Percentiles rank a stretch among this genome's conserved stretches.
phyloP scores from a whole-genome alignment of 2,888 invertebrate genomes.

The Alcis repandata region DNA sequence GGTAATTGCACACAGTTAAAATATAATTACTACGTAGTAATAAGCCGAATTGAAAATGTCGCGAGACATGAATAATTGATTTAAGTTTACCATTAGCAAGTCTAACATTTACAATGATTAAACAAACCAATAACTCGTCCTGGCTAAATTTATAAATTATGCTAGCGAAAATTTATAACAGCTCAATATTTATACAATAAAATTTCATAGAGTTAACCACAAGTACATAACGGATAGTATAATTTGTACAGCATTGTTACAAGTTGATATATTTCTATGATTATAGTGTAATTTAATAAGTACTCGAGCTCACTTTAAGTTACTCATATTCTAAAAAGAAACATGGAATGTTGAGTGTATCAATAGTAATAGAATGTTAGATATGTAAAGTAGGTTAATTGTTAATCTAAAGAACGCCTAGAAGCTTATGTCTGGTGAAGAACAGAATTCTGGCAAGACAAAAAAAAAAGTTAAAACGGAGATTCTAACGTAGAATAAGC shows the following conservation, averaged over 20 bases:
- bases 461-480: constrained; percentile 26
- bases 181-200: constrained; percentile 49
- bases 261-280: constrained; percentile 47
- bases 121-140: constrained; percentile 39
- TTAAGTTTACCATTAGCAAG: constrained; percentile 13
- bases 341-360: constrained; percentile 79
- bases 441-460: constrained; percentile 48
- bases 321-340: constrained; percentile 70
- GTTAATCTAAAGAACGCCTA: constrained; percentile 27
- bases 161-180: constrained; percentile 59
- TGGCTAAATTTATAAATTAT: constrained; percentile 58
- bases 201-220: constrained; percentile 43
- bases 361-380: constrained; percentile 59
- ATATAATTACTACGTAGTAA: constrained; percentile 66
- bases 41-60: constrained; percentile 48
- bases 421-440: constrained; percentile 34
- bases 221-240: constrained; percentile 47
- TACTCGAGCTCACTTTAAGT: constrained; percentile 85
- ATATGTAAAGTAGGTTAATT: constrained; percentile 38
- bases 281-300: constrained; percentile 65
- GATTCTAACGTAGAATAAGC: constrained; percentile 39
- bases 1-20: constrained; percentile 77
- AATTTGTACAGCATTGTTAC: constrained; percentile 46
- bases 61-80: constrained; percentile 32
- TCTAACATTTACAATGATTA: constrained; percentile 22